Percentiles rank a stretch among this genome's conserved stretches.
These are phyloP conservation scores for Malurus leucopterus DNA, from an alignment of 2,797 vertebrate species.

Conservation along the genomic window DNA sequence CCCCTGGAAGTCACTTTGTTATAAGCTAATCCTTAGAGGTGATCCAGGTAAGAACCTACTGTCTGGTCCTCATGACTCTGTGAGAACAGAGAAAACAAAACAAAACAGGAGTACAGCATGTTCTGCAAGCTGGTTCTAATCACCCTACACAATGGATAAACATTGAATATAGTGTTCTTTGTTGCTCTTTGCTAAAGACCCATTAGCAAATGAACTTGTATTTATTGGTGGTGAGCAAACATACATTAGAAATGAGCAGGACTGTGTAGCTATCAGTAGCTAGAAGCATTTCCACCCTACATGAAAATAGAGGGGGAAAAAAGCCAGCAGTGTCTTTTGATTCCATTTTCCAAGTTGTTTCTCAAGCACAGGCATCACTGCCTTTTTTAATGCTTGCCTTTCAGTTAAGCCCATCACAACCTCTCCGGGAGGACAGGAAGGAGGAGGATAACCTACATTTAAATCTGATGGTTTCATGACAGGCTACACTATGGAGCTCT, in stretches of 20 bases:
- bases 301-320: not conserved
- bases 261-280: not conserved
- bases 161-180: not conserved
- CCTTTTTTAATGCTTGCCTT: not conserved
- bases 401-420: constrained; percentile 21
- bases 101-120: not conserved
- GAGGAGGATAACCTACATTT: constrained; percentile 61
- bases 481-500: constrained; percentile 39
- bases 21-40: not conserved
- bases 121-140: constrained; percentile 1
- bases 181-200: constrained; percentile 12
- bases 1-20: not conserved
- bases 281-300: not conserved
- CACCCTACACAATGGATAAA: not conserved
- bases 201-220: constrained; percentile 20
- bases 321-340: not conserved
- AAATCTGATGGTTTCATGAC: constrained; percentile 51
- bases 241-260: not conserved
- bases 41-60: not conserved
- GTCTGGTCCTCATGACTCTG: not conserved
- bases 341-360: not conserved
- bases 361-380: not conserved
- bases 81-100: not conserved
- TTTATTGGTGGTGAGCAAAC: constrained; percentile 20
- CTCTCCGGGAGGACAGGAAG: constrained; percentile 28